A percentile compares a stretch with the other conserved stretches of the same genome.
Conservation (phyloP, 1,140 invertebrate genomes). For the Calephelis virginiensis region DNA sequence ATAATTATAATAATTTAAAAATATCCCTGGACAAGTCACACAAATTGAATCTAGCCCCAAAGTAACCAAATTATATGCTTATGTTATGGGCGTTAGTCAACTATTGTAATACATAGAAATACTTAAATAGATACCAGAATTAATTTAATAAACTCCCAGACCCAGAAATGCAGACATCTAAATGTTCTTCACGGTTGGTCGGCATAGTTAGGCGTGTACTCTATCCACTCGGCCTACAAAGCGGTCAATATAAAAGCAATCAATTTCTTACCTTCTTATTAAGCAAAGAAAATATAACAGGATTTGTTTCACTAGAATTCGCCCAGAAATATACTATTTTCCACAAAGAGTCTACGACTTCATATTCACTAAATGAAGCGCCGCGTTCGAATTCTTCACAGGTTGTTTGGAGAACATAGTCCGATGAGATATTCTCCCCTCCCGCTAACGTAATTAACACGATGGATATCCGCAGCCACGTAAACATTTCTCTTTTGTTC, state of each 20-base stretch:
- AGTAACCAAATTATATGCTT: too few species aligned
- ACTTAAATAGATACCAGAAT: too few species aligned
- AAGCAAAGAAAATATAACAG: conserved; percentile 54
- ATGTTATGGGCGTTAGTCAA: too few species aligned
- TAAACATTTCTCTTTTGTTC: conserved; percentile 48
- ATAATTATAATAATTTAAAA: too few species aligned
- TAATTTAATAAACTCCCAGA: too few species aligned
- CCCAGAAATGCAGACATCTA: too few species aligned
- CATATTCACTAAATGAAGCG: conserved; percentile 44
- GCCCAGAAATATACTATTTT: conserved; percentile 68
- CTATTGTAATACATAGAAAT: too few species aligned
- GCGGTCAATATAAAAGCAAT: neutral
- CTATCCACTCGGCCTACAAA: too few species aligned
- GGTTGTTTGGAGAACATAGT: conserved; percentile 37
- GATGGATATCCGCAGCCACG: conserved; percentile 43
- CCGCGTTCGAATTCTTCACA: conserved; percentile 59
- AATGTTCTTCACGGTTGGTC: too few species aligned
- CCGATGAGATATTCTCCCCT: conserved; percentile 11
- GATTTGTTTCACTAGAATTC: conserved; percentile 48
- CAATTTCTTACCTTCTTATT: conserved; percentile 42
- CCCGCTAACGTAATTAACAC: conserved; percentile 32
- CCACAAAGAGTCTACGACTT: conserved; percentile 55
- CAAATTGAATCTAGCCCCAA: too few species aligned
- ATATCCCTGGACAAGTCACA: too few species aligned
- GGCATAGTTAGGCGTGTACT: too few species aligned